Base-by-base conservation (phyloP, 2,888 invertebrate genomes). In the Caradrina clavipalpis region DNA sequence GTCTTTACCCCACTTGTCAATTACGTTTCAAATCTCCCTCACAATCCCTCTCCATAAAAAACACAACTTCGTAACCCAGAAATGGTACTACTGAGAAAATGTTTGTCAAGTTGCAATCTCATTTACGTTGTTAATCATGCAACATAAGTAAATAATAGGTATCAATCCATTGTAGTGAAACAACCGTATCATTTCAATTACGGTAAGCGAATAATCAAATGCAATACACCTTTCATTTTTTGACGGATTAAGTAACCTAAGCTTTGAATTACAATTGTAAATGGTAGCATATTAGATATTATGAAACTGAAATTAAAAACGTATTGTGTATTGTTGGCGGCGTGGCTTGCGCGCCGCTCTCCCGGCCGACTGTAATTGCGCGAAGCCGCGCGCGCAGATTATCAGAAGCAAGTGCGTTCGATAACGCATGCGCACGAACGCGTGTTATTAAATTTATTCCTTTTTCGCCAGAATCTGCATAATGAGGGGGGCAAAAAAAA, bases 361-460 rank as follows among this genome's bases (percentile, higher is more conserved):
- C 76, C 80, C 80, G 80, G 73, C 78, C 76, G 85, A 83, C 86
- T 87, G 89, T 95, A 95, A 95, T 95, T 94, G 93, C 92, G 87
- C 84, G 87, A 88, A 83, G 82, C 88, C 93, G 93, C 92, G 87
- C 90, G 92, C 89, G 92, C 95, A 95, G 95, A 96, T 96, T 95
- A 95, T 95, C 96, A 94, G 94, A 90, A 91, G 91, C 95, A 95
- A 95, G 95, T 95, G 95, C 95, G 92, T 94, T 93, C 94, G 95
- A 95, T 95, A 96, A 95, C 94, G 92, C 94, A 93, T 93, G 94
- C 92, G 92, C 95, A 95, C 94, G 95, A 95, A 95, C 91, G 95
- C 94, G 89, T 94, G 91, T 95, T 95, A 95, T 96, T 95, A 95
- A 95, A 95, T 95, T 94, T 95, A 94, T 95, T 95, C 95, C 93